Base-by-base conservation (phyloP, 2,888 invertebrate species). In the Mythimna impura region DNA sequence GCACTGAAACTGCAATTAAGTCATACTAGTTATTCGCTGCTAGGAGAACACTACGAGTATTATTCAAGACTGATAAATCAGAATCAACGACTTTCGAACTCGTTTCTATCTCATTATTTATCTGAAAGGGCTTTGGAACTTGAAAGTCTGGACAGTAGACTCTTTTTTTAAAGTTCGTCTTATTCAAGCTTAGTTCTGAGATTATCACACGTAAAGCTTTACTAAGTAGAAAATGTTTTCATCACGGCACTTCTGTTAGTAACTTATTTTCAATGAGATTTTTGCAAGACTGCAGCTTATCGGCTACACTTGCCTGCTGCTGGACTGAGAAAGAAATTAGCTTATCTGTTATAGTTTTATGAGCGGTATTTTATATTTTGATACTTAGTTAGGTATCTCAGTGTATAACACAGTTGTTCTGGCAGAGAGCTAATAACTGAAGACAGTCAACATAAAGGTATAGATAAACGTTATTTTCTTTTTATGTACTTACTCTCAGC, bases 141-240 rank as follows among this genome's bases (percentile, higher is more conserved):
- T 75, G 1, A 20, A 30, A 58, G 64, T 54, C 57, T 54, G 25
- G 30, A 50, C 50, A 34, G n/a, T 30, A 14, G 22, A 40, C 12
- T 12, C 43, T 55, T 81, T 63, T 64, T 81, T 43, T 17, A 17
- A 65, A 76, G 55, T 81, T 76, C 0, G 25, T 34, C 61, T 30
- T 34, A 6, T 47, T 64, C 74, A 57, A 58, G 68, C 66, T 66
- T 69, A 64, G 54, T 69, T n/a, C 30, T 54, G 36, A 71, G 66
- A 83, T 66, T 61, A 66, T 69, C 68, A 66, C 68, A 73, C 65
- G 62, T 68, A 55, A 78, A 73, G 67, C 70, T 40, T 50, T 63
- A 76, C 52, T 74, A 60, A 77, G 62, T 22, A 72, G 55, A 67
- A 63, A 83, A 72, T 69, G 62, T 81, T 79, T 82, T 62, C 57